phyloP scores from a whole-genome alignment of 1,140 invertebrate species.

The Drosophila pandora region DNA sequence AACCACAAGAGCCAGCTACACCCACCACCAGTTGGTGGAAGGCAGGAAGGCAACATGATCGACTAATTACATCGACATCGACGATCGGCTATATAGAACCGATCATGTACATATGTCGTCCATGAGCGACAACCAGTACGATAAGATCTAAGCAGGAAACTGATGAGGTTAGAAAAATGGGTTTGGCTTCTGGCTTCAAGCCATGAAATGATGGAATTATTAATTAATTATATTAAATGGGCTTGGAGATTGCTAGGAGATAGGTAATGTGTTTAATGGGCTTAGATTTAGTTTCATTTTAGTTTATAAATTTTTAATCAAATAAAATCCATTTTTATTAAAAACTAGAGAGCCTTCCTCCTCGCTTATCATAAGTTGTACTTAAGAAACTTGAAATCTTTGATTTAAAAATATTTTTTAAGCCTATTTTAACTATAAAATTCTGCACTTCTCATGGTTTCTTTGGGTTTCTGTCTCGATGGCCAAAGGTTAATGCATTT shows the following conservation, averaged over 20 bases:
- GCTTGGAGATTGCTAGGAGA: too few relatives aligned
- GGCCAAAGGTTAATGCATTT: slow-evolving; percentile 49
- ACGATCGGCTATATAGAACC: slow-evolving; percentile 7
- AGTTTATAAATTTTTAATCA: too few relatives aligned
- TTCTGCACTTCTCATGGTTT: neutral
- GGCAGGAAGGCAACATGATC: neutral
- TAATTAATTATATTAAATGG: neutral
- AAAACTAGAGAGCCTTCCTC: too few relatives aligned
- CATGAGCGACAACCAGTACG: slow-evolving; percentile 30
- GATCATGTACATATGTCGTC: slow-evolving; percentile 9
- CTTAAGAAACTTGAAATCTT: too few relatives aligned
- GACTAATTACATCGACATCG: neutral
- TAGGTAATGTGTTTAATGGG: too few relatives aligned
- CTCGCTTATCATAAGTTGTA: too few relatives aligned
- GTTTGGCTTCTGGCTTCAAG: slow-evolving; percentile 16
- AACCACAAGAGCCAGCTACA: slow-evolving; percentile 26
- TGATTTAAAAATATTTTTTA: too few relatives aligned
- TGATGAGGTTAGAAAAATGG: slow-evolving; percentile 22
- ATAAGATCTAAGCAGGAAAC: slow-evolving; percentile 50
- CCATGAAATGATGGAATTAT: neutral
- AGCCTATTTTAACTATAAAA: too few relatives aligned
- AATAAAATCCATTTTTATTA: too few relatives aligned
- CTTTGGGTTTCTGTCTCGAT: neutral
- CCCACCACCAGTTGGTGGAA: slow-evolving; percentile 31
- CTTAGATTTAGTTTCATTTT: too few relatives aligned